phyloP scores from a whole-genome alignment of 2,888 invertebrate genomes.

The Heliothis peltigera region DNA sequence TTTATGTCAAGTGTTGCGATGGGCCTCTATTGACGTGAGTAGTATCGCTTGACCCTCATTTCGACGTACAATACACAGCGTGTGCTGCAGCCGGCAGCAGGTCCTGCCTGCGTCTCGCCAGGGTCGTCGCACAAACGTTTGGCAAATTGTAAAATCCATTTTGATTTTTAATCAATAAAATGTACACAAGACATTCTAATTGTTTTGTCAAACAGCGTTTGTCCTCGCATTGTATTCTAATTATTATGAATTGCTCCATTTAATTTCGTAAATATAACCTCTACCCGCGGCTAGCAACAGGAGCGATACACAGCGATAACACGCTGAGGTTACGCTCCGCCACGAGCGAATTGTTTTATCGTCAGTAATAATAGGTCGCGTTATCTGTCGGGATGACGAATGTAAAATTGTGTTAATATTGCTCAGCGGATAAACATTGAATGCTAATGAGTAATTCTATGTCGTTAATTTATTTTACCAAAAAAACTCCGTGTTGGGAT shows the following conservation, averaged over 20 bases:
- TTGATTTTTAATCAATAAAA: no score
- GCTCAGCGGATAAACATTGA: background rate
- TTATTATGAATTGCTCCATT: background rate
- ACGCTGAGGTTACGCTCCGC: slow-evolving; percentile 26
- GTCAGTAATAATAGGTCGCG: slow-evolving; percentile 12
- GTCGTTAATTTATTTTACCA: background rate
- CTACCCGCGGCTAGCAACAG: slow-evolving; percentile 28
- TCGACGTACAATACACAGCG: no score
- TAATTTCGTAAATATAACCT: background rate
- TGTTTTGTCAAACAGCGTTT: background rate
- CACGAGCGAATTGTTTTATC: background rate
- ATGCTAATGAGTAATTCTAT: background rate
- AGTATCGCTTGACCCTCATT: no score
- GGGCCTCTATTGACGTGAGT: no score
- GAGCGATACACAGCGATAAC: slow-evolving; percentile 1
- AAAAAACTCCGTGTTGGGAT: background rate
- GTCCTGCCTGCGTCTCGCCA: no score
- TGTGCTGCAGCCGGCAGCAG: no score
- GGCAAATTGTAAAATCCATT: no score
- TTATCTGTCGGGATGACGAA: slow-evolving; percentile 24
- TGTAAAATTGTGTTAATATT: background rate
- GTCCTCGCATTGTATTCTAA: background rate
- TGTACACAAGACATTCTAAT: background rate
- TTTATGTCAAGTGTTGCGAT: no score
- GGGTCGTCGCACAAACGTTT: no score